Conservation (phyloP, 2,113 vertebrate species). For the Cricetomys ansorgei region DNA sequence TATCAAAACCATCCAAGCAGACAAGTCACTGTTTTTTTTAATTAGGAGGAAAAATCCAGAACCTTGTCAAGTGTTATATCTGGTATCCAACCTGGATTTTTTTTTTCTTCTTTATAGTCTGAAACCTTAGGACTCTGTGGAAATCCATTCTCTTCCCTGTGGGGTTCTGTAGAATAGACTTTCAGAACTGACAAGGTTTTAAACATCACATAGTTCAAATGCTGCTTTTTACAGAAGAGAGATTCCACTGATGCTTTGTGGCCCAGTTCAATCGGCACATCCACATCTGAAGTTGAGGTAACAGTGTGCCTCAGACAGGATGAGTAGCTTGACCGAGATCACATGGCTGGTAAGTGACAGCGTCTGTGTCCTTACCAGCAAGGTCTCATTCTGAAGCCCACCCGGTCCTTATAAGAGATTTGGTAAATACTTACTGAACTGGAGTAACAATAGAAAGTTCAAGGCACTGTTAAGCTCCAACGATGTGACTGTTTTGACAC, state of each 20-base stretch:
- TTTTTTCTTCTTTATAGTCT: constrained; percentile 40
- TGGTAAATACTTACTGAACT: not conserved
- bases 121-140: constrained; percentile 26
- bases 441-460: not conserved
- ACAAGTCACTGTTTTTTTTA: constrained; percentile 27
- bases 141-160: constrained; percentile 52
- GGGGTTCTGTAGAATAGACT: constrained; percentile 31
- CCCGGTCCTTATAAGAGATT: not conserved
- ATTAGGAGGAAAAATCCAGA: constrained; percentile 44
- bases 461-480: not conserved
- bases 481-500: not conserved
- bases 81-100: constrained; percentile 5
- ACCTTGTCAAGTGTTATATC: not conserved
- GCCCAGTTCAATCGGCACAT: constrained; percentile 12
- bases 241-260: not conserved
- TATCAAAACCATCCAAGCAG: not conserved
- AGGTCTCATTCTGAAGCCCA: not conserved
- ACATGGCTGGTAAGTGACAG: not conserved
- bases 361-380: not conserved
- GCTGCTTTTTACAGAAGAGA: constrained; percentile 42
- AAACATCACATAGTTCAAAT: constrained; percentile 42
- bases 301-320: not conserved
- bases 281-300: constrained; percentile 19
- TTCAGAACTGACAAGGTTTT: constrained; percentile 20
- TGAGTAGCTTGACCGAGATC: not conserved